Evolutionary conservation across 2,888 invertebrate species (phyloP), one percentile per base, ranked within the genome.

Genomic region (Lepidocyrtinus sp.): DNA sequence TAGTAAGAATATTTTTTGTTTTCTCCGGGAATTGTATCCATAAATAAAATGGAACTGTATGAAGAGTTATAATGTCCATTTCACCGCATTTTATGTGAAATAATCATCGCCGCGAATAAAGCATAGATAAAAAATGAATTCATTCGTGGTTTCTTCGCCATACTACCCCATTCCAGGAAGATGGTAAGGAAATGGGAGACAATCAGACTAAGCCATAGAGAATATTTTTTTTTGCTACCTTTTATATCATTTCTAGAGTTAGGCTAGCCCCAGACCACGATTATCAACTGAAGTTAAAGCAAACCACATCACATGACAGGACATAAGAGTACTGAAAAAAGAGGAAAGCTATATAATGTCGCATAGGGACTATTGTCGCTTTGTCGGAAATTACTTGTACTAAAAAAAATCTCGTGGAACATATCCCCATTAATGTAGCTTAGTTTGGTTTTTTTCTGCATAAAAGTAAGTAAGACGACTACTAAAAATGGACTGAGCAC

Each of bases 41-140:
- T 78, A 78, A 78, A 78, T 78, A 78, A 78, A 78, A 70, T 67
- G 65, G 22, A 55, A 72, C 63, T n/a, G n/a, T 36, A 36, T 36
- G 36, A 63, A 46, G 22, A 73, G 73, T 75, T 72, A 74, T 79
- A 79, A 79, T 79, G 79, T 79, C 74, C 79, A 79, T 79, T 79
- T 79, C 79, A 79, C 79, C 79, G 79, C 79, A 79, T 79, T 79
- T 79, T 80, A 80, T 75, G 79, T 75, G 36, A 12, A 36, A 36
- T 36, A 36, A 36, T 36, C 36, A 36, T 36, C 36, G 36, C 12
- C 12, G 5, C 12, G 36, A 36, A 36, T 36, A 36, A 36, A 36
- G 5, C 36, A 36, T 36, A 55, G 25, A 69, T 65, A 55, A 78
- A n/a, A n/a, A 78, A 74, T 79, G 74, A 79, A 79, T 79, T 73